Base-by-base conservation (phyloP, 2,113 vertebrate species). In the Cyanoramphus novaezelandiae region DNA sequence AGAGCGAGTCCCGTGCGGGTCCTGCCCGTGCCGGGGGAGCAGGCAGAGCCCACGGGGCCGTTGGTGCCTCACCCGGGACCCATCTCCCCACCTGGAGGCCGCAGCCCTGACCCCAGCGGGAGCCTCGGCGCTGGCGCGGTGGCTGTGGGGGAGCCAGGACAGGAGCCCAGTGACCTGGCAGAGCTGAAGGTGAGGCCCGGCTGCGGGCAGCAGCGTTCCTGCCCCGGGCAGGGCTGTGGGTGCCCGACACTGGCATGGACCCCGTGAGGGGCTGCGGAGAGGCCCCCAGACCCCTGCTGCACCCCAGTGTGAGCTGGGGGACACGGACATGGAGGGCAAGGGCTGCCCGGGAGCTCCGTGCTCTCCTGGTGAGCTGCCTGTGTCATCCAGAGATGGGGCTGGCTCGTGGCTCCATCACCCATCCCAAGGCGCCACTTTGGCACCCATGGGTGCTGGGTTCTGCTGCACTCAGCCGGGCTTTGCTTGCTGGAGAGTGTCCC, bases 241-340 rank as follows among this genome's bases (percentile, higher is more conserved):
- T 15, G 18, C 7, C 20, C 1, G 1, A 65, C 1, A 2, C 53
- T 7, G 84, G 55, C 69, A 23, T 6, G 17, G 78, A 11, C 31
- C 13, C 21, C 3, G 10, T 16, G 4, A 3, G 37, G 44, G n/a
- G 47, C 46, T 1, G 12, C 1, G 1, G 18, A n/a, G 1, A 3
- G 12, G 67, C 21, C 63, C 10, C 19, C 46, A 6, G 29, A 18
- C 2, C 28, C 15, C 39, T 33, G 27, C 37, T 2, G 4, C 15
- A 15, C 13, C 64, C 18, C 4, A 0, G 17, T 17, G 47, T 0
- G 21, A 41, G 71, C n/a, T 19, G 39, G 50, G 60, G 37, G 9
- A 15, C 14, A 3, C 37, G n/a, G 74, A 24, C 1, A 8, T 0
- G 7, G 28, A 11, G 39, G 41, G 35, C 64, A 47, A 47, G 50